Evolutionary conservation across 2,797 vertebrate genomes (phyloP).

Genomic region (Mastacembelus armatus): DNA sequence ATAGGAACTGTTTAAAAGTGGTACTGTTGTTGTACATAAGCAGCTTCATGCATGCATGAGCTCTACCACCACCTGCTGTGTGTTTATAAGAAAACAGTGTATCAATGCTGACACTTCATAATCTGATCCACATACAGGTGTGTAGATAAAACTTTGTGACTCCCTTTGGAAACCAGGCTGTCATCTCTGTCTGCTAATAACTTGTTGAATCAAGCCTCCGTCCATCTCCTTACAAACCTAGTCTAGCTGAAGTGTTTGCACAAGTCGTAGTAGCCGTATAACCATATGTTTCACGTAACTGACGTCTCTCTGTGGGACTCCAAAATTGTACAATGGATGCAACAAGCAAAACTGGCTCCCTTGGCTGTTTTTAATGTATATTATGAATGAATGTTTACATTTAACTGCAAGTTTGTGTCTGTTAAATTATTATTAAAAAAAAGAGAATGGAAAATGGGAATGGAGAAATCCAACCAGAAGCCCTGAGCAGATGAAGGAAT

Average conservation of each 20-base stretch:
- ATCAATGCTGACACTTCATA: constrained; percentile 19
- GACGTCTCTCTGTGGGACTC: constrained; percentile 39
- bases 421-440: constrained; percentile 51
- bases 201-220: constrained; percentile 47
- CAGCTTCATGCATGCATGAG: constrained; percentile 63
- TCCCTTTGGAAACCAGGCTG: constrained; percentile 25
- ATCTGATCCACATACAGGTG: constrained; percentile 28
- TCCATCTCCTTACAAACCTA: constrained; percentile 47
- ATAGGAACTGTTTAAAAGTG: constrained; percentile 49
- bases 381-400: constrained; percentile 78
- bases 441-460: constrained; percentile 34
- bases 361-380: constrained; percentile 49
- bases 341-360: constrained; percentile 49
- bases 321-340: constrained; percentile 63
- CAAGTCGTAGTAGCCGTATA: constrained; percentile 53
- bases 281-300: constrained; percentile 49
- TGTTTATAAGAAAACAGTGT: constrained; percentile 6
- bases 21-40: constrained; percentile 70
- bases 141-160: constrained; percentile 49
- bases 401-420: constrained; percentile 54
- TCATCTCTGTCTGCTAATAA: constrained; percentile 26
- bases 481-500: constrained; percentile 51
- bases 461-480: constrained; percentile 35
- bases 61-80: constrained; percentile 31
- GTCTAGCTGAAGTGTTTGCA: constrained; percentile 64